Evolutionary conservation across 1,140 invertebrate genomes (phyloP), one percentile per base, ranked within the genome.

Genomic region (Choristoneura fumiferana): DNA sequence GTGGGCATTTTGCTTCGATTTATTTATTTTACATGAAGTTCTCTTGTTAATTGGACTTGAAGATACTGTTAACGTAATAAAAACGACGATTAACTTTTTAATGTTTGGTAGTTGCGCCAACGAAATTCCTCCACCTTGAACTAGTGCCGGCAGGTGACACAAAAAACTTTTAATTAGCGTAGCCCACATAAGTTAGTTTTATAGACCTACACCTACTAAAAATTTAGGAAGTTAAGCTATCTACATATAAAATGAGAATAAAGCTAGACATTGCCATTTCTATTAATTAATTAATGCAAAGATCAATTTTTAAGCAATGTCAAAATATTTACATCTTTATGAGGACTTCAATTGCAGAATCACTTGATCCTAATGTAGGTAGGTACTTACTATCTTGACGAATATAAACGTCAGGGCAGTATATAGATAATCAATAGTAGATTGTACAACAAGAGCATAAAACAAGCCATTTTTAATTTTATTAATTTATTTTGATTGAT

Each of bases 51-150:
- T 49, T 49, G 18, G 18, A 49, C 40, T 43, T 43, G 39, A 43
- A 43, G 39, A 43, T 43, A 17, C 17, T 15, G 18, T 49, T 49
- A 22, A 49, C 43, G 43, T 49, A 49, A 49, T 5, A 17, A 49
- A 49, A 10, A 49, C 43, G 22, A 29, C 22, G 22, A 29, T 29
- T 29, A 29, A 29, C 22, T 6, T 2, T 29, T 29, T 29, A 22
- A 33, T 49, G 17, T 22, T 22, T 12, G 17, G n/a, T 22, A 29
- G 22, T 49, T 49, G 22, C 43, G 43, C 18, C 18, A 49, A 10
- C 4, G 22, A 49, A 49, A 33, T 43, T n/a, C 37, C n/a, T 49
- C 43, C 22, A 49, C 43, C 43, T 49, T 49, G 43, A 49, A 49
- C 43, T 18, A 29, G 4, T 39, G 17, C 10, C 12, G 43, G 22